Conservation (phyloP, 2,113 vertebrate species). For the Phainopepla nitens region DNA sequence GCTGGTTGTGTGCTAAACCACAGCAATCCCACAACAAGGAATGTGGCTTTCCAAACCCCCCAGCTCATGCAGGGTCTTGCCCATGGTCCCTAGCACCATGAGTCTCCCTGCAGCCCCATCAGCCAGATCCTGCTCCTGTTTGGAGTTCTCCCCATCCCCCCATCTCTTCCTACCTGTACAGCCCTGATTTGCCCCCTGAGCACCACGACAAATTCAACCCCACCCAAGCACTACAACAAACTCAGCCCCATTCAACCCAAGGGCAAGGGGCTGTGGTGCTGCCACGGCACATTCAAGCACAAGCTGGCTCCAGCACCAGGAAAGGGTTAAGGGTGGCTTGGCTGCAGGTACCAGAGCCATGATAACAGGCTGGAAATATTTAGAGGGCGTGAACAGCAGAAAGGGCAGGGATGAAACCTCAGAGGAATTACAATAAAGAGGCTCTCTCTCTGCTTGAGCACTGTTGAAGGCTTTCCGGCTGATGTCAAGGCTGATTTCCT, state of each 20-base stretch:
- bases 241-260: too few relatives aligned
- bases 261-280: not conserved
- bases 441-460: not conserved
- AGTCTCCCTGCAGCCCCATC: too few relatives aligned
- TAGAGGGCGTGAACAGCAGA: conserved; percentile 35
- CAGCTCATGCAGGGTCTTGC: not conserved
- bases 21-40: not conserved
- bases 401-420: conserved; percentile 44
- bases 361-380: conserved; percentile 65
- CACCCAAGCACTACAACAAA: not conserved
- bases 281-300: accelerated
- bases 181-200: accelerated
- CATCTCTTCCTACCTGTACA: not conserved
- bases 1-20: not conserved
- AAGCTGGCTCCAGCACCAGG: accelerated
- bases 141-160: not conserved
- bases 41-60: not conserved
- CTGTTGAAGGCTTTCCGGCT: not conserved
- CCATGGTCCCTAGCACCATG: accelerated
- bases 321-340: conserved; percentile 38
- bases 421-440: conserved; percentile 25
- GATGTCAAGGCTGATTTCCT: conserved; percentile 42
- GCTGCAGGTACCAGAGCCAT: conserved; percentile 52
- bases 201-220: not conserved
- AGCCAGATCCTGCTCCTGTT: not conserved